Conservation (phyloP, 2,797 vertebrate species). For the Okamejei kenojei region DNA sequence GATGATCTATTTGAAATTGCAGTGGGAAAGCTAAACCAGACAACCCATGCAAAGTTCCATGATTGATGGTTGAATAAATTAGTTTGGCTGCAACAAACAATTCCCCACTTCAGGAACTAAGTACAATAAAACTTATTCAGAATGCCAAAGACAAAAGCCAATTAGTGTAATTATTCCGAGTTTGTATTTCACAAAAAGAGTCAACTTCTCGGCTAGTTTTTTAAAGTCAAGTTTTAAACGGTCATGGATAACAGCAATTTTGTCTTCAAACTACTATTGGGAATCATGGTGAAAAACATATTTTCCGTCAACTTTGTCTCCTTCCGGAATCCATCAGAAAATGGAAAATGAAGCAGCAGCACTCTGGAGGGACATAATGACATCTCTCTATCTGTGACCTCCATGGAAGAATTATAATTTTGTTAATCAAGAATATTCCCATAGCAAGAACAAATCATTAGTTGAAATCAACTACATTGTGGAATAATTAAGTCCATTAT, state of each 20-base stretch:
- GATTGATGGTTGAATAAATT: neutral
- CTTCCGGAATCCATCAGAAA: neutral
- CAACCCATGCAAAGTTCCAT: neutral
- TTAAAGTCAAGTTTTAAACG: neutral
- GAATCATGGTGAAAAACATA: neutral
- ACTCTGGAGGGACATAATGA: neutral
- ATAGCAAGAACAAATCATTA: neutral
- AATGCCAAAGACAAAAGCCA: neutral
- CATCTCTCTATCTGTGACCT: neutral
- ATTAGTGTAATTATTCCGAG: neutral
- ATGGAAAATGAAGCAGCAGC: neutral
- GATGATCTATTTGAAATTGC: neutral
- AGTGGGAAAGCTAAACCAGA: neutral
- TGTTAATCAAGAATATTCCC: slow-evolving; percentile 9
- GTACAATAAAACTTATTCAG: neutral
- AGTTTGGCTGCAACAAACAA: neutral
- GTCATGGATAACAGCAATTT: neutral
- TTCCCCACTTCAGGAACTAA: neutral
- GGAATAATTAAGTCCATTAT: slow-evolving; percentile 17
- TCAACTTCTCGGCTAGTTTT: neutral
- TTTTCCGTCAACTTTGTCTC: neutral
- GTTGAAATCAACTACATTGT: slow-evolving; percentile 18
- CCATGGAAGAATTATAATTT: slow-evolving; percentile 13
- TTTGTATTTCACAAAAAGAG: neutral
- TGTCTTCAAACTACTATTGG: neutral